These are phyloP conservation scores for Tetraodon nigroviridis DNA, from an alignment of 2,113 vertebrate genomes.

Conservation along the genomic window DNA sequence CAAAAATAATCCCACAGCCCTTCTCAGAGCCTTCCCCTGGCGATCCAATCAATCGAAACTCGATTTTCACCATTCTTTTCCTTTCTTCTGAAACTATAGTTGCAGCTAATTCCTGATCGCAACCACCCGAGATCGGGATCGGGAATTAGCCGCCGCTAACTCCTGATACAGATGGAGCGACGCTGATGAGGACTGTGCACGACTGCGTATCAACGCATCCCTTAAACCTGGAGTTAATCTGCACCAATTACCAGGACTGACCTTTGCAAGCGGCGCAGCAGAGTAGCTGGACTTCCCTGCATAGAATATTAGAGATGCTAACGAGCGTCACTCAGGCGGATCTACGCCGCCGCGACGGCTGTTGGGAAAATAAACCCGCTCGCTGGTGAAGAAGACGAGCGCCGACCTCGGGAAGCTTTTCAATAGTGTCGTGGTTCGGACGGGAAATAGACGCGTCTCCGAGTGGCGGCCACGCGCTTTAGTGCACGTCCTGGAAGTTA, in stretches of 20 bases:
- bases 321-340: slow-evolving; percentile 1
- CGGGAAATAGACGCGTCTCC: not conserved
- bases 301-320: slow-evolving; percentile 5
- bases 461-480: too few species aligned
- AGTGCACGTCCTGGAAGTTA: not conserved
- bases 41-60: too few species aligned
- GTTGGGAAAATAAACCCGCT: slow-evolving; percentile 1
- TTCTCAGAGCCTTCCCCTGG: not conserved
- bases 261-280: slow-evolving; percentile 14
- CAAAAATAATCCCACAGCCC: slow-evolving; percentile 12
- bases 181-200: slow-evolving; percentile 5
- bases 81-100: too few species aligned
- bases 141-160: too few species aligned
- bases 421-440: not conserved
- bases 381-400: not conserved
- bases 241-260: slow-evolving; percentile 13
- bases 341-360: slow-evolving; percentile 1
- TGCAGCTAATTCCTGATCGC: too few species aligned
- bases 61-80: too few species aligned
- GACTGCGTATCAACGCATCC: not conserved
- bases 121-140: too few species aligned
- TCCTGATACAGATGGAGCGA: too few species aligned
- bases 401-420: not conserved
- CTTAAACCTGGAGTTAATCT: slow-evolving; percentile 12
- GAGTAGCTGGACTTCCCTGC: slow-evolving; percentile 5